phyloP scores from a whole-genome alignment of 1,140 invertebrate genomes.

The Scaptodrosophila lebanonensis region DNA sequence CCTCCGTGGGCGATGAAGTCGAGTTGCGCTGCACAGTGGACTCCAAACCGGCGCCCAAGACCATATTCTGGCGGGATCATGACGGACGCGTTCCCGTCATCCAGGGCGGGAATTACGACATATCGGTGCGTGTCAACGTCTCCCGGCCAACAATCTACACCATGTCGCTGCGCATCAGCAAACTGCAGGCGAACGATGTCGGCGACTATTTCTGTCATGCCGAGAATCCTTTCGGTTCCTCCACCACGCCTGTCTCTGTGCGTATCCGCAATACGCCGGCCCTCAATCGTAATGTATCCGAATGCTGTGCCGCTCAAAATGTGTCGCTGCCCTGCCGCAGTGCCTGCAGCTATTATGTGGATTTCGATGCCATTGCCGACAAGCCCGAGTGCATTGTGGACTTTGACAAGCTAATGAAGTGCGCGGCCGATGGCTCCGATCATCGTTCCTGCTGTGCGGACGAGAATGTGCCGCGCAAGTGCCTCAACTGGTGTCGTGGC shows the following conservation, averaged over 20 bases:
- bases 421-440: slow-evolving; percentile 87
- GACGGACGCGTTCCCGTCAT: slow-evolving; percentile 84
- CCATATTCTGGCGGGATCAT: slow-evolving; percentile 87
- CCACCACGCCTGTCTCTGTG: slow-evolving; percentile 84
- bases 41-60: slow-evolving; percentile 86
- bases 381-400: slow-evolving; percentile 87
- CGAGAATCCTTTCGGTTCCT: slow-evolving; percentile 86
- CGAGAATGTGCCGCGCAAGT: slow-evolving; percentile 84
- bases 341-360: slow-evolving; percentile 87
- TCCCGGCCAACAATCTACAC: slow-evolving; percentile 80
- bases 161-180: slow-evolving; percentile 85
- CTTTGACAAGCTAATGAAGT: slow-evolving; percentile 91
- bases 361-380: slow-evolving; percentile 88
- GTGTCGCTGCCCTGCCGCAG: slow-evolving; percentile 85
- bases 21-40: slow-evolving; percentile 86
- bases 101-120: slow-evolving; percentile 85
- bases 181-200: slow-evolving; percentile 83
- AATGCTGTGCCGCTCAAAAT: slow-evolving; percentile 87
- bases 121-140: slow-evolving; percentile 77
- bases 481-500: slow-evolving; percentile 85
- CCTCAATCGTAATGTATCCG: slow-evolving; percentile 83
- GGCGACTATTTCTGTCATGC: slow-evolving; percentile 90
- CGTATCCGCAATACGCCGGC: slow-evolving; percentile 80
- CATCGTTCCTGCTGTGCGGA: slow-evolving; percentile 88
- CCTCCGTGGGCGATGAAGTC: slow-evolving; percentile 83